Conservation (phyloP, 2,888 invertebrate genomes). For the Erynnis tages region DNA sequence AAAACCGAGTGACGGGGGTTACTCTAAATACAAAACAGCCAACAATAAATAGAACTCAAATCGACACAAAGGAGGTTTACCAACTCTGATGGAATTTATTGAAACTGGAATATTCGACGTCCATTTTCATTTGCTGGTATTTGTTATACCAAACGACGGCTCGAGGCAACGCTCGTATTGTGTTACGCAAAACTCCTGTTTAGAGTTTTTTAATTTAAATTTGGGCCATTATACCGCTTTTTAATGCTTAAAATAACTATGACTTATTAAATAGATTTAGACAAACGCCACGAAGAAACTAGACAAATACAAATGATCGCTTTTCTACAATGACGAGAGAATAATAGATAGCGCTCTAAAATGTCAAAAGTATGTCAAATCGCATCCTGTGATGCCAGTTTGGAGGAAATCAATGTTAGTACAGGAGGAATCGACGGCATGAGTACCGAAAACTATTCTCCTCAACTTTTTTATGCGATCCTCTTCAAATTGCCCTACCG, state of each 20-base stretch:
- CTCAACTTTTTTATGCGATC: too few species aligned
- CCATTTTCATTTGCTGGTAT: conserved; percentile 18
- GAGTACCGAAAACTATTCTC: too few species aligned
- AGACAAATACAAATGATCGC: too few species aligned
- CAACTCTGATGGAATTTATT: conserved; percentile 24
- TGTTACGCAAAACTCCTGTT: neutral
- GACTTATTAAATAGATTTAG: neutral
- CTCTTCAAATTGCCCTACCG: too few species aligned
- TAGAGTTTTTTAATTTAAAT: neutral
- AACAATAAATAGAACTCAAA: conserved; percentile 24
- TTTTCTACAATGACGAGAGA: too few species aligned
- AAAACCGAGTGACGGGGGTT: conserved; percentile 14
- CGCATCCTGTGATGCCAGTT: too few species aligned
- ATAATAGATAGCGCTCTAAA: too few species aligned
- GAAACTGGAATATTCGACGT: conserved; percentile 20
- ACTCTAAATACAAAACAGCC: conserved; percentile 20
- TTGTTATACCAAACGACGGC: conserved; percentile 2
- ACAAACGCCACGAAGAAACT: too few species aligned
- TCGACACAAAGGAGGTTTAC: conserved; percentile 25
- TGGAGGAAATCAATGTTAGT: too few species aligned
- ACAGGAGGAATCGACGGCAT: too few species aligned
- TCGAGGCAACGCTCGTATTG: neutral
- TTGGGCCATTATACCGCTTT: neutral
- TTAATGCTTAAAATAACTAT: too few species aligned
- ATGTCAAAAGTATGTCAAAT: too few species aligned